Base-by-base conservation (phyloP, 2,888 invertebrate species). In the Dastarcus helophoroides region DNA sequence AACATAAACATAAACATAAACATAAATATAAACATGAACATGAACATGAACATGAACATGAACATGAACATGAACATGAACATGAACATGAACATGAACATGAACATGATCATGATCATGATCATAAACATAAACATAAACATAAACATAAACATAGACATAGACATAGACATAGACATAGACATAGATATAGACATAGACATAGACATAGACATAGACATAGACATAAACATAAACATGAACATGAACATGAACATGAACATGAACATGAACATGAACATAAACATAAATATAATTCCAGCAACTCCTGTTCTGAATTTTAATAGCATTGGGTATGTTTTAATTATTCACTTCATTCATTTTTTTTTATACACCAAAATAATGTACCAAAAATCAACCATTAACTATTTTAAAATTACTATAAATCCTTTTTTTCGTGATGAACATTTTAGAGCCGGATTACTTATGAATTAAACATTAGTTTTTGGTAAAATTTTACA, bases 201-300 rank as follows among this genome's bases (percentile, higher is more conserved):
- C 7, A 8, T 30, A 8, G 13, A 26, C 7, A 8, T 30, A 8
- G 13, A 26, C 7, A 8, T 30, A 8, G 13, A 26, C 7, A 8
- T 30, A 8, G 13, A 26, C 12, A 14, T 28, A 12, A 6, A 26
- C 8, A 14, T 30, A 12, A 14, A 26, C 8, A 14, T 30, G 25
- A 14, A 30, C 12, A 14, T 30, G 25, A 14, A 30, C 7, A 10
- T 30, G 10, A 14, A 30, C 12, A 14, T 30, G 10, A 14, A 30
- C 8, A 14, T 30, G 25, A 14, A 29, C 12, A 14, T 30, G 25
- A 14, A 29, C 8, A 14, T 30, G 25, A 14, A 30, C 12, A 10
- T 30, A 8, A 14, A 30, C 12, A 14, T 30, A 12, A 14, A 30
- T 8, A 9, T 30, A 19, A n/a, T n/a, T n/a, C n/a, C n/a, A n/a